Percentiles rank a stretch among this genome's conserved stretches.
These are phyloP conservation scores for Epistrophe eligans DNA, from an alignment of 2,888 invertebrate species.

Conservation along the genomic window DNA sequence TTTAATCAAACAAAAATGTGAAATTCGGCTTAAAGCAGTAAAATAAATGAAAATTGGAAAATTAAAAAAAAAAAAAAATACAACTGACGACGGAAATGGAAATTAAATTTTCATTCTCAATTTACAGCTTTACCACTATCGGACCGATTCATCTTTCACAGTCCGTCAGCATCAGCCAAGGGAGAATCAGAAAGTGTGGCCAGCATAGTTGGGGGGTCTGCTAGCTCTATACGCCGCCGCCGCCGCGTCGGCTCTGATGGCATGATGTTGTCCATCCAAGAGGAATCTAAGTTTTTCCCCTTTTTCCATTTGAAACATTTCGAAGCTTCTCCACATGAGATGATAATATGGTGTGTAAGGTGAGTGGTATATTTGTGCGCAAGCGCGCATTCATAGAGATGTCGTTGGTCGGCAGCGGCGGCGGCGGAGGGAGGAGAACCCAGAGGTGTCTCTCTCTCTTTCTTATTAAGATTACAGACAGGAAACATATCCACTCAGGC, in stretches of 20 bases:
- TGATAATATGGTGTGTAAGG: background rate
- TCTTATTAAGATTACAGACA: slow-evolving; percentile 38
- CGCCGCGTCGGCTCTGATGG: background rate
- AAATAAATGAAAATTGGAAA: slow-evolving; percentile 34
- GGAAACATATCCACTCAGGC: slow-evolving; percentile 61
- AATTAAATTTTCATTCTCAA: slow-evolving; percentile 74
- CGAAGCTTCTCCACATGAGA: slow-evolving; percentile 59
- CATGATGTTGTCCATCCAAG: slow-evolving; percentile 9
- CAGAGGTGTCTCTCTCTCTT: slow-evolving; percentile 34
- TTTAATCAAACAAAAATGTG: slow-evolving; percentile 14
- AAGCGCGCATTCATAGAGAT: slow-evolving; percentile 33
- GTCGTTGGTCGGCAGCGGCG: background rate
- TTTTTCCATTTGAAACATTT: slow-evolving; percentile 13
- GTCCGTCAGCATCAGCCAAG: slow-evolving; percentile 51
- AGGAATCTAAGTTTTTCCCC: slow-evolving; percentile 52
- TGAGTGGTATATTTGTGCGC: slow-evolving; percentile 18
- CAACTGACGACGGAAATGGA: slow-evolving; percentile 59
- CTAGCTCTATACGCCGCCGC: too few relatives aligned
- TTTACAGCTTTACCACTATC: slow-evolving; percentile 61
- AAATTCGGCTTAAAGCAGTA: background rate
- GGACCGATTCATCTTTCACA: slow-evolving; percentile 51
- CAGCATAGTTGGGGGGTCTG: slow-evolving; percentile 54
- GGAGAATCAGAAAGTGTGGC: slow-evolving; percentile 58
- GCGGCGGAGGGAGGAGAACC: slow-evolving; percentile 49
- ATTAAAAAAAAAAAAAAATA: background rate